These are phyloP conservation scores for Podarcis cretensis DNA, from an alignment of 2,113 vertebrate genomes.

Conservation along the genomic window DNA sequence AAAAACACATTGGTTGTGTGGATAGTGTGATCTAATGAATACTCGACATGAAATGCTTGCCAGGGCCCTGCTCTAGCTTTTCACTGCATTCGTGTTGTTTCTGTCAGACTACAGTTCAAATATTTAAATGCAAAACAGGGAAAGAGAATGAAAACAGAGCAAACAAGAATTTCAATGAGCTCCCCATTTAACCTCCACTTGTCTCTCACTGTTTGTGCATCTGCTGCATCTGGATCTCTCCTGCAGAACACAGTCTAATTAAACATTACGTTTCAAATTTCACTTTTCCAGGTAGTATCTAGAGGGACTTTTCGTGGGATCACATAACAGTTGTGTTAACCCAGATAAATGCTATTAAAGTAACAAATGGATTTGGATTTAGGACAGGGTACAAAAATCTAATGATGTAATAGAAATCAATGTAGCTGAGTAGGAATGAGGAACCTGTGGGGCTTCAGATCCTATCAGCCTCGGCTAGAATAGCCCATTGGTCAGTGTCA, in stretches of 20 bases:
- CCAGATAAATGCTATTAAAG: neutral
- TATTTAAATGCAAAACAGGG: conserved; percentile 35
- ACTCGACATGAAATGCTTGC: conserved; percentile 6
- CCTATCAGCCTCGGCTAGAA: neutral
- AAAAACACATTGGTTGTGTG: conserved; percentile 9
- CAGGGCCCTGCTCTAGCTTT: neutral
- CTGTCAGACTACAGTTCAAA: neutral
- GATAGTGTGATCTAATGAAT: conserved; percentile 11
- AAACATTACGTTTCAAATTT: neutral
- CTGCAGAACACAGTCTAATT: neutral
- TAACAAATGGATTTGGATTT: neutral
- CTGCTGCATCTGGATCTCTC: neutral
- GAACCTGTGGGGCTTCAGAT: too few species aligned
- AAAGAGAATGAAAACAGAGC: conserved; percentile 9
- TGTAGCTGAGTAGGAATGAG: neutral
- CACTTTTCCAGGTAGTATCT: neutral
- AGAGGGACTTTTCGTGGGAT: neutral
- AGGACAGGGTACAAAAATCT: neutral
- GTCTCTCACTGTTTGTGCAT: conserved; percentile 1
- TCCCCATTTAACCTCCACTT: neutral
- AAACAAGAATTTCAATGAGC: conserved; percentile 1
- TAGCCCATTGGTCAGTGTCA: neutral
- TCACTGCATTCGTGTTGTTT: neutral
- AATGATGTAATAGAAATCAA: neutral
- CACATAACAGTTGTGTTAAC: neutral